Evolutionary conservation across 2,113 vertebrate genomes (phyloP).

Genomic region (Pontoporia blainvillei): DNA sequence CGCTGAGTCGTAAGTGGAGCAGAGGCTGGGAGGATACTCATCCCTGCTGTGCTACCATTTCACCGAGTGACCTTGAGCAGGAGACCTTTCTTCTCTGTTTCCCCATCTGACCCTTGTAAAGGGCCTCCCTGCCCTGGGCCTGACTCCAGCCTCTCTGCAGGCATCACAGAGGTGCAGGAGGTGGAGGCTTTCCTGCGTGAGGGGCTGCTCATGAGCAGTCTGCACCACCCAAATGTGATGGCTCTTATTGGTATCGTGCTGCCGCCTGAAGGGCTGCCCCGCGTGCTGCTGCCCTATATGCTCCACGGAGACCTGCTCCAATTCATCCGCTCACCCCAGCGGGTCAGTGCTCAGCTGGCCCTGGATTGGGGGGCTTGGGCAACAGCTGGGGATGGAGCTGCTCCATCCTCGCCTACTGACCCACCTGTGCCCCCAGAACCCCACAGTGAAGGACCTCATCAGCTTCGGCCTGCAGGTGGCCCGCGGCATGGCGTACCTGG

Average conservation of each 20-base stretch:
- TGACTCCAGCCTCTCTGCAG: not conserved
- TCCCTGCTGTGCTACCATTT: too few species aligned
- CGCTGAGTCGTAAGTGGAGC: constrained; percentile 78
- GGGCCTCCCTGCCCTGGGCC: not conserved
- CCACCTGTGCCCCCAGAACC: constrained; percentile 82
- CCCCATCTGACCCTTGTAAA: not conserved
- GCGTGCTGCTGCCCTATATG: constrained; percentile 95
- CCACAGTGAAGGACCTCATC: constrained; percentile 95
- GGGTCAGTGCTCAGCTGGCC: constrained; percentile 78
- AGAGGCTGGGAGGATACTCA: not conserved
- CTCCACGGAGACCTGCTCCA: constrained; percentile 93
- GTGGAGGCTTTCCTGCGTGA: constrained; percentile 96
- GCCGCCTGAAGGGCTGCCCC: constrained; percentile 89
- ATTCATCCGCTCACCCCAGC: constrained; percentile 92
- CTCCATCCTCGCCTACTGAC: not conserved
- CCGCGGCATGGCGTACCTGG: constrained; percentile 95
- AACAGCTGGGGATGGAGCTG: not conserved
- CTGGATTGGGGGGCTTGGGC: not conserved
- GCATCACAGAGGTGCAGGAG: constrained; percentile 93
- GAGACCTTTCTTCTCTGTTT: not conserved
- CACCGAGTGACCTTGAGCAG: not conserved
- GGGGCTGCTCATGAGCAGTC: constrained; percentile 96
- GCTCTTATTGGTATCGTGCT: constrained; percentile 92
- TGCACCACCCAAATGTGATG: constrained; percentile 93
- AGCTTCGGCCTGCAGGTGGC: constrained; percentile 96